A percentile compares a stretch with the other conserved stretches of the same genome.
phyloP scores from a whole-genome alignment of 2,888 invertebrate species.

The Axea sp. region DNA sequence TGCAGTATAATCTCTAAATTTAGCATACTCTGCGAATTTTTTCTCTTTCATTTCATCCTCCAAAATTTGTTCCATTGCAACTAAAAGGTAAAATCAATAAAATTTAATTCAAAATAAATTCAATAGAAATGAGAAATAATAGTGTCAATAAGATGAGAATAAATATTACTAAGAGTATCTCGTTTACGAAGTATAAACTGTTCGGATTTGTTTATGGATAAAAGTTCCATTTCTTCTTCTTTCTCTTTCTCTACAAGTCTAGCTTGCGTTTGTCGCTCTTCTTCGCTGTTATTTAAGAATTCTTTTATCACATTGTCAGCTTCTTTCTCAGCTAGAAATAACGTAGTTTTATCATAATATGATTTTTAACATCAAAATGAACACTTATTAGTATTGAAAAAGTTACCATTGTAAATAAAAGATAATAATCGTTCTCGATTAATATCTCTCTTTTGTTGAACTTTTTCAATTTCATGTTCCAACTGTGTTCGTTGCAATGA shows the following conservation, averaged over 20 bases:
- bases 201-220: slow-evolving; percentile 81
- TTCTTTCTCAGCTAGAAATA: slow-evolving; percentile 82
- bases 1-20: slow-evolving; percentile 81
- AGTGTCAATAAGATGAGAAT: too few species aligned
- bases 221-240: slow-evolving; percentile 84
- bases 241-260: slow-evolving; percentile 84
- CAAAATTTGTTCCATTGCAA: slow-evolving; percentile 86
- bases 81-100: slow-evolving; percentile 67
- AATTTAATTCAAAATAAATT: slow-evolving; percentile 11
- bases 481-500: slow-evolving; percentile 84
- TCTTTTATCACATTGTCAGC: slow-evolving; percentile 85
- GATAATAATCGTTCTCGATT: slow-evolving; percentile 73
- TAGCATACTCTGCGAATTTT: slow-evolving; percentile 83
- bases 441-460: slow-evolving; percentile 84
- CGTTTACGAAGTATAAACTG: slow-evolving; percentile 82
- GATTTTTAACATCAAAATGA: too few species aligned
- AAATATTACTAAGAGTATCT: slow-evolving; percentile 82
- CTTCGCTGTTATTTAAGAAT: slow-evolving; percentile 82
- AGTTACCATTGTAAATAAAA: slow-evolving; percentile 72
- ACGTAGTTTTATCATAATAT: background rate
- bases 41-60: slow-evolving; percentile 84
- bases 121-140: too few species aligned
- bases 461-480: slow-evolving; percentile 84
- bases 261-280: slow-evolving; percentile 82
- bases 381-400: too few species aligned